A percentile compares a stretch with the other conserved stretches of the same genome.
Evolutionary conservation across 2,113 vertebrate genomes (phyloP).

Genomic region (Synchiropus splendidus): DNA sequence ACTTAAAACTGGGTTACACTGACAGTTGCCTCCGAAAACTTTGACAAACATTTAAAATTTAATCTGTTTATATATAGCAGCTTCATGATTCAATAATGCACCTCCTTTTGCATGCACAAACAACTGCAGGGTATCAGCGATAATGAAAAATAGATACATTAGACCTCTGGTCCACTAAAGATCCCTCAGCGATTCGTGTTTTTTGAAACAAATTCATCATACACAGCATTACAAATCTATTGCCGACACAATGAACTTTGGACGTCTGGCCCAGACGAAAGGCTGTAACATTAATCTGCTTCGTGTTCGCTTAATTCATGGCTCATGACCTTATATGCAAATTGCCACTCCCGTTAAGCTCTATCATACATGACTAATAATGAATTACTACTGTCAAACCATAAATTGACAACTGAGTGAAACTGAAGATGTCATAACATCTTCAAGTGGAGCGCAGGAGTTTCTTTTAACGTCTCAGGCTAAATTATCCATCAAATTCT

Average conservation of each 20-base stretch:
- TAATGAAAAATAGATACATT: slow-evolving; percentile 52
- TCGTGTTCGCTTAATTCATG: too few species aligned
- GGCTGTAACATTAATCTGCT: slow-evolving; percentile 11
- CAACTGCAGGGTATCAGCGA: slow-evolving; percentile 52
- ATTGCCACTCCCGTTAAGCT: too few species aligned
- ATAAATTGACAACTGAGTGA: too few species aligned
- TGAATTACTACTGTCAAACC: too few species aligned
- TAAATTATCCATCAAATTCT: too few species aligned
- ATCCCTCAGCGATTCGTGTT: slow-evolving; percentile 31
- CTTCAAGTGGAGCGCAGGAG: too few species aligned
- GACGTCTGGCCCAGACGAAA: slow-evolving; percentile 19
- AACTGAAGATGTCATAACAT: too few species aligned
- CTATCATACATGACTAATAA: too few species aligned
- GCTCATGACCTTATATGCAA: too few species aligned
- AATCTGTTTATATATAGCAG: slow-evolving; percentile 69
- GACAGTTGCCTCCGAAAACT: too few species aligned
- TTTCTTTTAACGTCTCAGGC: too few species aligned
- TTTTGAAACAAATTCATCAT: slow-evolving; percentile 46
- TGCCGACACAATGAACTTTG: slow-evolving; percentile 24
- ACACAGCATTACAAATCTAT: slow-evolving; percentile 49
- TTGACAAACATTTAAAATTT: slow-evolving; percentile 56
- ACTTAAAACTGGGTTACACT: too few species aligned
- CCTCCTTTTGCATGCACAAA: slow-evolving; percentile 48
- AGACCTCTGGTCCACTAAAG: slow-evolving; percentile 34
- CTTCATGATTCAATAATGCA: slow-evolving; percentile 61